A percentile compares a stretch with the other conserved stretches of the same genome.
Conservation (phyloP, 2,888 invertebrate genomes). For the Deilephila elpenor region DNA sequence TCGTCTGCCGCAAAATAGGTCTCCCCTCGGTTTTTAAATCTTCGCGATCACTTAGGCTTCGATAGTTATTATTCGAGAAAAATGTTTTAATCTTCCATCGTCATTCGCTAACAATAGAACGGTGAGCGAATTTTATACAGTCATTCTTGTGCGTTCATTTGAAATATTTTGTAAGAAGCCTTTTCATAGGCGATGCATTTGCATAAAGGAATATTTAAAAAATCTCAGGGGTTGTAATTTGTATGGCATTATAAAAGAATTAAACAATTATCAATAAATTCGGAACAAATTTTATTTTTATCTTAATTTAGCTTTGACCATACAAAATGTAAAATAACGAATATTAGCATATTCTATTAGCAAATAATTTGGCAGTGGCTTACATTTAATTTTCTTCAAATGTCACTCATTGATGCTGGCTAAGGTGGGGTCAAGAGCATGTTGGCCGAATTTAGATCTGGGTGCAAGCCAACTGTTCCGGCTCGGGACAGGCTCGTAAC, state of each 20-base stretch:
- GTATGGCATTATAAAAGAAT: constrained; percentile 36
- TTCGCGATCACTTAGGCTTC: constrained; percentile 81
- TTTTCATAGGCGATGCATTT: constrained; percentile 33
- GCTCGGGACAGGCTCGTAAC: constrained; percentile 48
- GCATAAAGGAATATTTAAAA: constrained; percentile 38
- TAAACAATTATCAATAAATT: too few relatives aligned
- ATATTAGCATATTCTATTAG: constrained; percentile 24
- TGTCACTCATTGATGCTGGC: constrained; percentile 59
- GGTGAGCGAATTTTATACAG: constrained; percentile 71
- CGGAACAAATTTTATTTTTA: background rate
- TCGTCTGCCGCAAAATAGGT: constrained; percentile 77
- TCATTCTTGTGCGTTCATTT: constrained; percentile 73
- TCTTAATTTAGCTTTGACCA: background rate
- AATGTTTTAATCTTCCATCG: constrained; percentile 82
- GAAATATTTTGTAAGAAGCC: constrained; percentile 43
- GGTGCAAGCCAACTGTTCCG: constrained; percentile 72
- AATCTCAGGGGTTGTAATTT: constrained; percentile 44
- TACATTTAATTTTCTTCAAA: constrained; percentile 43
- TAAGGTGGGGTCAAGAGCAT: constrained; percentile 76
- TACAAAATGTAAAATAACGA: constrained; percentile 13
- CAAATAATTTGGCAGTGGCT: constrained; percentile 23
- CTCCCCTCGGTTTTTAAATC: constrained; percentile 78
- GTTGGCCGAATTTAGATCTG: constrained; percentile 75
- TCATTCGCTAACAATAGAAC: constrained; percentile 78
- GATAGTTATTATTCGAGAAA: constrained; percentile 80